Percentiles rank a stretch among this genome's conserved stretches.
phyloP scores from a whole-genome alignment of 2,797 vertebrate species.

The Choloepus didactylus region DNA sequence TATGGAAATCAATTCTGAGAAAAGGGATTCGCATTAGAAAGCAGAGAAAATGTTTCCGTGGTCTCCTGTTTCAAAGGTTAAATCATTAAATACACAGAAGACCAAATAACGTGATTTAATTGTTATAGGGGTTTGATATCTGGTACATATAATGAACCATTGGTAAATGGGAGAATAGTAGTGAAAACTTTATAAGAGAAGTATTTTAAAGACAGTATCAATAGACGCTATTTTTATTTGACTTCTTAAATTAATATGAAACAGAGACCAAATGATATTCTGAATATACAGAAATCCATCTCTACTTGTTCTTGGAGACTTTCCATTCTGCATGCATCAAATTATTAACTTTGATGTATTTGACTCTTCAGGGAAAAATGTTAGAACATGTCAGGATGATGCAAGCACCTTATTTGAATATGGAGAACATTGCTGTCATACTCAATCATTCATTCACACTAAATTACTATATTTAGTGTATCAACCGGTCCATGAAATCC shows the following conservation, averaged over 20 bases:
- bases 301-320: background rate
- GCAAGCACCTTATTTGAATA: background rate
- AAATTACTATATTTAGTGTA: background rate
- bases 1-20: conserved; percentile 74
- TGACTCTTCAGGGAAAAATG: background rate
- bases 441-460: no score
- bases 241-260: background rate
- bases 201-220: background rate
- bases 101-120: background rate
- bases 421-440: background rate
- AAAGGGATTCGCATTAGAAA: conserved; percentile 77
- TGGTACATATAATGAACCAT: background rate
- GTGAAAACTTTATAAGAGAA: background rate
- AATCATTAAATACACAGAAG: background rate
- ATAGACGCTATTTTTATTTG: background rate
- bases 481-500: no score
- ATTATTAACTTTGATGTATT: background rate
- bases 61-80: background rate
- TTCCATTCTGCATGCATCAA: background rate
- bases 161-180: background rate
- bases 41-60: conserved; percentile 76
- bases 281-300: background rate
- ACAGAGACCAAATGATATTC: background rate
- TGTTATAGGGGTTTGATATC: background rate
- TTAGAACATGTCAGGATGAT: background rate